Evolutionary conservation across 2,888 invertebrate species (phyloP), one percentile per base, ranked within the genome.

Genomic region (Dusona sp.): DNA sequence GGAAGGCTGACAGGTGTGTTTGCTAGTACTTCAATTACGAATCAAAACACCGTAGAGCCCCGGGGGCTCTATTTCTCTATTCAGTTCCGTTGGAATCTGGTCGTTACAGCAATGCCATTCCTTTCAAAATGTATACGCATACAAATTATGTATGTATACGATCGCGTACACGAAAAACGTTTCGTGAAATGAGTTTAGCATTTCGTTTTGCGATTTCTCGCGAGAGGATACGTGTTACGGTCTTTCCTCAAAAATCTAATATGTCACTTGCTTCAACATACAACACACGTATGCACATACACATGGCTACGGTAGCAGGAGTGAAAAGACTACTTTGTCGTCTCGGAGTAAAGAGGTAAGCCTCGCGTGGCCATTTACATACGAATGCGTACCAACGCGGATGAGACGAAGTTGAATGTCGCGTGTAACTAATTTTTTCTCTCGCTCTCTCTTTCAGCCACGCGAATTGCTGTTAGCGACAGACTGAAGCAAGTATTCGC

Each of bases 371-470:
- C 45, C 33, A 93, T 93, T 93, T 90, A 89, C 93, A 93, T 93
- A 93, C 92, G 92, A 93, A 93, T 93, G 91, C 51, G 65, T 48
- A 70, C 79, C 72, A 80, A 86, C 78, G 88, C 85, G 61, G 61
- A 91, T 89, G 92, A 92, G 91, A 90, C 90, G 7, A 88, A 90
- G 90, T 89, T 89, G 88, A 88, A 89, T 89, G 90, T 90, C 89
- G 87, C 89, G 88, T 68, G 92, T 92, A 91, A 92, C 92, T 92
- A 93, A 92, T 92, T 92, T 91, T 90, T 90, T 22, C 48, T 33
- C 75, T 70, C 45, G 70, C 70, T 25, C n/a, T 79, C 70, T 77
- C 57, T 33, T 45, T 70, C 45, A 8, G 72, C 0, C 33, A 16
- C 29, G 16, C 61, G 29, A 25, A 29, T 22, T 29, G 25, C 57